These are phyloP conservation scores for Pogonomyrmex barbatus DNA, from an alignment of 1,140 invertebrate genomes.

Conservation along the genomic window DNA sequence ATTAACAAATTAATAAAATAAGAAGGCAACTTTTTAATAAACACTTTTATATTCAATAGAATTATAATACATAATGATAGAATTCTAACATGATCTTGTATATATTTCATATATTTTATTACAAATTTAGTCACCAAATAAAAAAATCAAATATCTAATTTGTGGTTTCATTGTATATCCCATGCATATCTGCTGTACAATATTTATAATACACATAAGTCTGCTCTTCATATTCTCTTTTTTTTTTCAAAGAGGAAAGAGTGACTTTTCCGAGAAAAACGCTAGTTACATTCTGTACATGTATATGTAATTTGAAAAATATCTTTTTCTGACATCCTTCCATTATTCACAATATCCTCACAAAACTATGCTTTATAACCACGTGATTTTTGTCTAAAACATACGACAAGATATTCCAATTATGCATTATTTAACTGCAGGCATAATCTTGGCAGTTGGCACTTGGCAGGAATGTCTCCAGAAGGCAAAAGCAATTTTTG, in stretches of 20 bases:
- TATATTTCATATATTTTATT: slow-evolving; percentile 11
- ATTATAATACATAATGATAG: neutral
- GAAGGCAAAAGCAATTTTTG: slow-evolving; percentile 73
- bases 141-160: slow-evolving; percentile 59
- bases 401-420: slow-evolving; percentile 34
- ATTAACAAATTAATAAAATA: slow-evolving; percentile 35
- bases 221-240: slow-evolving; percentile 38
- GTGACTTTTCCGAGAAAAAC: slow-evolving; percentile 32
- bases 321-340: slow-evolving; percentile 19
- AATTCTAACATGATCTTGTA: neutral
- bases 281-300: slow-evolving; percentile 54
- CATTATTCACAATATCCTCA: neutral
- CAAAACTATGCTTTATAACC: slow-evolving; percentile 6
- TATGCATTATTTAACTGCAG: slow-evolving; percentile 57
- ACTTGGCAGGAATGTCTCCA: slow-evolving; percentile 83
- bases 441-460: slow-evolving; percentile 79
- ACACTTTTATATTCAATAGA: slow-evolving; percentile 7
- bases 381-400: slow-evolving; percentile 27
- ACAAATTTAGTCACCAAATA: slow-evolving; percentile 63
- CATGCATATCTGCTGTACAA: slow-evolving; percentile 66
- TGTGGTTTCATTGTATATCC: slow-evolving; percentile 36
- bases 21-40: slow-evolving; percentile 19
- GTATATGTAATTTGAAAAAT: slow-evolving; percentile 54
- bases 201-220: slow-evolving; percentile 69
- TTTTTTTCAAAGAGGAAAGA: slow-evolving; percentile 56